These are phyloP conservation scores for Cosmia pyralina DNA, from an alignment of 2,888 invertebrate genomes.

Conservation along the genomic window DNA sequence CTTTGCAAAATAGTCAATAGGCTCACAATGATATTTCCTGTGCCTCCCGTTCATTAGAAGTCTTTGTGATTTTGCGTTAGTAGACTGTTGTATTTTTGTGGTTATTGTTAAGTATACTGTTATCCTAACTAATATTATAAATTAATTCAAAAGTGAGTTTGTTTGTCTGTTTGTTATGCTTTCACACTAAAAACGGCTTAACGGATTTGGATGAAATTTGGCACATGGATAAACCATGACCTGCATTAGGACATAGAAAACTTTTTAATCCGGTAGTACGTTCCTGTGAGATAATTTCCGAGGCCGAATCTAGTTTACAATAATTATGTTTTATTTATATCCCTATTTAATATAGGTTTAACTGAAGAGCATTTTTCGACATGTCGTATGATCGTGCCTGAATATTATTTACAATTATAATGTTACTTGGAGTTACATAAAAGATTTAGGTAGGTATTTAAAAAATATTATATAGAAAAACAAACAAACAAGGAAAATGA, in stretches of 20 bases:
- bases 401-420: neutral
- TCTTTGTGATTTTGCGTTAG: constrained; percentile 7
- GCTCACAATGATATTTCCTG: constrained; percentile 17
- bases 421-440: neutral
- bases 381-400: neutral
- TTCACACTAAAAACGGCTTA: too few relatives aligned
- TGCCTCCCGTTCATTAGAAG: constrained; percentile 8
- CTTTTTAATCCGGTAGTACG: too few relatives aligned
- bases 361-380: neutral
- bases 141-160: too few relatives aligned
- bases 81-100: neutral
- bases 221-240: too few relatives aligned
- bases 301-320: neutral
- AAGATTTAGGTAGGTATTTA: too few relatives aligned
- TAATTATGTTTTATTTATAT: neutral
- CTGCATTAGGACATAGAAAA: too few relatives aligned
- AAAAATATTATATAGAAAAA: neutral
- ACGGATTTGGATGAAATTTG: too few relatives aligned
- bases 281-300: too few relatives aligned
- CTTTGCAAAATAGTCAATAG: constrained; percentile 43
- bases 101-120: neutral
- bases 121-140: too few relatives aligned
- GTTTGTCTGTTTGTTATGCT: too few relatives aligned
- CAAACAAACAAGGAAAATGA: neutral
- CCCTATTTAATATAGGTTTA: neutral